Percentiles rank a stretch among this genome's conserved stretches.
phyloP scores from a whole-genome alignment of 2,113 vertebrate species.

The Leiothrix lutea region DNA sequence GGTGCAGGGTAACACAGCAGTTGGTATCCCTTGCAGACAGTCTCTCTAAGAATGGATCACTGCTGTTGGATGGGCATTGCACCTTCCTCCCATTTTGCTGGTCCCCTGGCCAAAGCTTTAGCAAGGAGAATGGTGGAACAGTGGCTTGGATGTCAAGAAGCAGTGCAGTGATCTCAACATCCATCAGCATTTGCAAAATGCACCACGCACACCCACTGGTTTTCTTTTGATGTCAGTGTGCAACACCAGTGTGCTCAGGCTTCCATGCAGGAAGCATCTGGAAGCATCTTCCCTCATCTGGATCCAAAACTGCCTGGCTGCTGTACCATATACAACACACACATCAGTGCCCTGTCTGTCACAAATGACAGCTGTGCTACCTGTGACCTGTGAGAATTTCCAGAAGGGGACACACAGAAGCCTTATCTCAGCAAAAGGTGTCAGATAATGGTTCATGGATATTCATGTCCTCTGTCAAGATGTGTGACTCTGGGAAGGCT shows the following conservation, averaged over 20 bases:
- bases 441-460: neutral
- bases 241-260: rapidly evolving
- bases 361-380: neutral
- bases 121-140: neutral
- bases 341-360: neutral
- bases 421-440: neutral
- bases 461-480: neutral
- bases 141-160: neutral
- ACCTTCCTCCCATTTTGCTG: neutral
- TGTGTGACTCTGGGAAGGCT: neutral
- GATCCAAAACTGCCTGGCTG: neutral
- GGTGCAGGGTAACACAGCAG: rapidly evolving
- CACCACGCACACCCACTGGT: rapidly evolving
- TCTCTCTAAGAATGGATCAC: neutral
- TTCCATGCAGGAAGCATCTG: neutral
- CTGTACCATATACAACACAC: rapidly evolving
- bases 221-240: neutral
- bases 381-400: neutral
- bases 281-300: neutral
- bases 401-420: neutral
- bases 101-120: neutral
- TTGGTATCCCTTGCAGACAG: neutral
- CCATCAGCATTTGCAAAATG: neutral
- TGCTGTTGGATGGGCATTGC: rapidly evolving
- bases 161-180: neutral